Evolutionary conservation across 2,797 vertebrate genomes (phyloP).

Genomic region (Pelodytes ibericus): DNA sequence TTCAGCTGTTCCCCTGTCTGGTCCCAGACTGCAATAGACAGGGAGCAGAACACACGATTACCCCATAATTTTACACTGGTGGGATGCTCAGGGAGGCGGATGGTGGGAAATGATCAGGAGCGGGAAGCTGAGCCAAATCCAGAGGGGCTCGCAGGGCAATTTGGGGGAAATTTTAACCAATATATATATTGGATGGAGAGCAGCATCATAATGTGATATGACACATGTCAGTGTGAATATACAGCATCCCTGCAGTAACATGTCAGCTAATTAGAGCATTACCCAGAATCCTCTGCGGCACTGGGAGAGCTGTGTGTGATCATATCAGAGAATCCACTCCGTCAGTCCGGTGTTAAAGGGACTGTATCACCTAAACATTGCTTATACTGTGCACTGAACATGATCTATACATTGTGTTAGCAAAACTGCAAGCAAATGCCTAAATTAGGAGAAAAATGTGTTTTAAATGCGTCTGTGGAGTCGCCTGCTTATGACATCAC

Average conservation of each 20-base stretch:
- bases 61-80: constrained; percentile 25
- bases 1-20: constrained; percentile 24
- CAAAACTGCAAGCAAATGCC: too few species aligned
- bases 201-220: not conserved
- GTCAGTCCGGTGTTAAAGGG: too few species aligned
- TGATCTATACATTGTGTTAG: too few species aligned
- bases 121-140: not conserved
- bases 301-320: not conserved
- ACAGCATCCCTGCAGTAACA: not conserved
- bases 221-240: not conserved
- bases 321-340: too few species aligned
- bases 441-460: too few species aligned
- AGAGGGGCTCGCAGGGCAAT: not conserved
- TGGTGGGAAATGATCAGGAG: constrained; percentile 5
- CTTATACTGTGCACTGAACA: too few species aligned
- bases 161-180: not conserved
- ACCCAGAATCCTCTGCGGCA: not conserved
- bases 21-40: not conserved
- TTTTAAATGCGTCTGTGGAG: too few species aligned
- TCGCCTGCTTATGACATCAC: too few species aligned
- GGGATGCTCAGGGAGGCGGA: constrained; percentile 23
- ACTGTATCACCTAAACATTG: too few species aligned
- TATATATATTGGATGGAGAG: not conserved
- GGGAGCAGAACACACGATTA: constrained; percentile 25
- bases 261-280: not conserved